These are phyloP conservation scores for Lottia gigantea DNA, from an alignment of 2,888 invertebrate species.

Conservation along the genomic window DNA sequence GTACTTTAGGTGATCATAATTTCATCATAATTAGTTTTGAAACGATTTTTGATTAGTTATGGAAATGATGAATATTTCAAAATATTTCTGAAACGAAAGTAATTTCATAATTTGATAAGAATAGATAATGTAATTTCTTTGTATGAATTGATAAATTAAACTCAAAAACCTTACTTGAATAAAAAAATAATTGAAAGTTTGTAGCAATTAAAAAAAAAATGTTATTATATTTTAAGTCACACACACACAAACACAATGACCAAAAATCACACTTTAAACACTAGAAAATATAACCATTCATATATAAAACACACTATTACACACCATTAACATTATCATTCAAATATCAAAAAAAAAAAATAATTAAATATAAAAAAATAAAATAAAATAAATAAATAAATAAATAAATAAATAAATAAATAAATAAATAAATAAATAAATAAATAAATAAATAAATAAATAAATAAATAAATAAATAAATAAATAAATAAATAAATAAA, in stretches of 20 bases:
- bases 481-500: background rate
- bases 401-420: too few relatives aligned
- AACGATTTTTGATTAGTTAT: too few relatives aligned
- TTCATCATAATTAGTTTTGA: too few relatives aligned
- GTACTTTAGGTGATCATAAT: too few relatives aligned
- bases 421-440: too few relatives aligned
- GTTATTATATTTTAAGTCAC: constrained; percentile 1
- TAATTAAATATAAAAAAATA: too few relatives aligned
- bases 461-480: background rate
- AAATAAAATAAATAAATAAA: background rate
- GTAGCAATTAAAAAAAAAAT: background rate
- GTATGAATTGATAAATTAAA: too few relatives aligned
- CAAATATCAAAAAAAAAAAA: background rate
- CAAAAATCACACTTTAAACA: constrained; percentile 6
- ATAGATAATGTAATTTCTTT: too few relatives aligned
- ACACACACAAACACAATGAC: background rate
- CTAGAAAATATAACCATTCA: background rate
- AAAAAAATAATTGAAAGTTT: background rate
- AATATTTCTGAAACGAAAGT: too few relatives aligned
- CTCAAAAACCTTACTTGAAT: too few relatives aligned
- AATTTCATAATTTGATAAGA: too few relatives aligned
- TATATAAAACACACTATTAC: background rate
- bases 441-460: background rate
- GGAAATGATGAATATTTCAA: too few relatives aligned
- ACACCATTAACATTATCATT: background rate